These are phyloP conservation scores for Synanthedon formicaeformis DNA, from an alignment of 2,888 invertebrate species.

Conservation along the genomic window DNA sequence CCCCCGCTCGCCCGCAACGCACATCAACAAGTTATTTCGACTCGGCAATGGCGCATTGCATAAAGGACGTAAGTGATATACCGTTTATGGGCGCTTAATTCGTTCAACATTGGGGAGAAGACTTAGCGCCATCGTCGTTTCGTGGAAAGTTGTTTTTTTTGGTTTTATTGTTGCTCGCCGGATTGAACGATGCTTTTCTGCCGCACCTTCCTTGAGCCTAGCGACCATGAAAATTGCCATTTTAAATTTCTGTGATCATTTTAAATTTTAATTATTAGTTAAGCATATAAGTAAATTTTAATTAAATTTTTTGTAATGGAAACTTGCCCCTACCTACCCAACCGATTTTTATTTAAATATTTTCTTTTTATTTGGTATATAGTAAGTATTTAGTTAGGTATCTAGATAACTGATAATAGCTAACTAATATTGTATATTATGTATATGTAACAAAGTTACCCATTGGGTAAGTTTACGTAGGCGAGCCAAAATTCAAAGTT, in stretches of 20 bases:
- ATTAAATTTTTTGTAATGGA: background rate
- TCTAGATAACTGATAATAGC: too few relatives aligned
- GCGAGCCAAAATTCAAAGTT: too few relatives aligned
- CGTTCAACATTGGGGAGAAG: constrained; percentile 27
- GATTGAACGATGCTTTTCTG: constrained; percentile 21
- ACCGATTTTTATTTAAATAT: background rate
- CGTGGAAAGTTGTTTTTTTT: constrained; percentile 68
- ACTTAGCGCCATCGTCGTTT: constrained; percentile 67
- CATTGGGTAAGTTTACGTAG: too few relatives aligned
- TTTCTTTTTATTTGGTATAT: too few relatives aligned
- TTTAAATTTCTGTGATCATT: constrained; percentile 20
- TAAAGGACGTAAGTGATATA: constrained; percentile 45
- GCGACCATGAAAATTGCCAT: constrained; percentile 58
- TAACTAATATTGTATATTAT: too few relatives aligned
- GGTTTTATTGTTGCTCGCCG: constrained; percentile 39
- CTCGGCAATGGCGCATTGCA: constrained; percentile 30
- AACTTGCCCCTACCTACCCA: too few relatives aligned
- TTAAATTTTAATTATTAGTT: constrained; percentile 2
- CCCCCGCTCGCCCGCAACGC: constrained; percentile 49
- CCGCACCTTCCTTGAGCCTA: constrained; percentile 50
- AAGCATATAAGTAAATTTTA: background rate
- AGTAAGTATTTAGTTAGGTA: too few relatives aligned
- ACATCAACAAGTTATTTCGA: constrained; percentile 71
- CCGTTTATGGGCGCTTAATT: constrained; percentile 28
- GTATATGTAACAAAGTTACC: too few relatives aligned